A percentile compares a stretch with the other conserved stretches of the same genome.
Conservation (phyloP, 2,113 vertebrate genomes). For the Acrocephalus arundinaceus region DNA sequence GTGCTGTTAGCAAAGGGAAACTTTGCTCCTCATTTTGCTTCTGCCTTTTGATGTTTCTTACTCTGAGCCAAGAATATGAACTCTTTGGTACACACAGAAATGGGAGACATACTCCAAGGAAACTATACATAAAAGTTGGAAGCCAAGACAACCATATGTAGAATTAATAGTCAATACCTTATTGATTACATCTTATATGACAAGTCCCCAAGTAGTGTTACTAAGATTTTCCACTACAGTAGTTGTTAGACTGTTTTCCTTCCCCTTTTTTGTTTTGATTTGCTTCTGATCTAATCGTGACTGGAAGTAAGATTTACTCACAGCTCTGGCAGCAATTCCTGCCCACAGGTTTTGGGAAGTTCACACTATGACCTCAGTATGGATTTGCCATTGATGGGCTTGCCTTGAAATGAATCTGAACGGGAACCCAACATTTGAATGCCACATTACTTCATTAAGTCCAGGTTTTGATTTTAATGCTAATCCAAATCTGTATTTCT, state of each 20-base stretch:
- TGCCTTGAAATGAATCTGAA: neutral
- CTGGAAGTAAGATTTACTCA: neutral
- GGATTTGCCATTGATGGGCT: neutral
- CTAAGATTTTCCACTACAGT: slow-evolving; percentile 3
- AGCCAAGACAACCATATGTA: neutral
- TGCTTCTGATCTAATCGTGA: neutral
- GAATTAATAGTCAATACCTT: neutral
- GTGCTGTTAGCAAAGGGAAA: neutral
- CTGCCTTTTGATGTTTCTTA: slow-evolving; percentile 20
- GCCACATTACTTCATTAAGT: neutral
- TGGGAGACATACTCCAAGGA: neutral
- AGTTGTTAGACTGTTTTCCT: neutral
- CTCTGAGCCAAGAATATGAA: neutral
- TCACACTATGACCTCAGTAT: neutral
- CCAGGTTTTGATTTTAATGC: neutral
- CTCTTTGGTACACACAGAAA: neutral
- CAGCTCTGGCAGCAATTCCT: neutral
- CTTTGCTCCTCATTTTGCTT: neutral
- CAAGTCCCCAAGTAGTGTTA: neutral
- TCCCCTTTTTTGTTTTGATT: neutral
- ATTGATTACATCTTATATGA: neutral
- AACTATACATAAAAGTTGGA: neutral
- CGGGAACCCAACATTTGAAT: neutral
- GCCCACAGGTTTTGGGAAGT: neutral
- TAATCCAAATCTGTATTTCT: neutral